Evolutionary conservation across 2,888 invertebrate genomes (phyloP).

Genomic region (Tetropium fuscum): DNA sequence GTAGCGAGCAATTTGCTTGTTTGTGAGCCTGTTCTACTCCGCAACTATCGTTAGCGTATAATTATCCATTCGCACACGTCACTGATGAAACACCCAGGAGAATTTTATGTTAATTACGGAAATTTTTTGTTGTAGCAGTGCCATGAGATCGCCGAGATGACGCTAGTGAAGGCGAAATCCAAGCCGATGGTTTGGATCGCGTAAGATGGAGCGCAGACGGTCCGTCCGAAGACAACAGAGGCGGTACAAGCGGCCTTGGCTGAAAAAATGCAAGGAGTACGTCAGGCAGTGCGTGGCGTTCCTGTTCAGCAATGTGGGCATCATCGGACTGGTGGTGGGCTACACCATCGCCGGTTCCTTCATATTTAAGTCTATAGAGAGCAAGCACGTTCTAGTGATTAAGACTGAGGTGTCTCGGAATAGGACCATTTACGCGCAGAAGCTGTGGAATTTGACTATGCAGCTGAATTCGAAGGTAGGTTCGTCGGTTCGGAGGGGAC

Average conservation of each 20-base stretch:
- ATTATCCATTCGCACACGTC: not conserved
- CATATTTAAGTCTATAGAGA: constrained; percentile 88
- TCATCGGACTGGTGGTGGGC: constrained; percentile 90
- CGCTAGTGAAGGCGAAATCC: constrained; percentile 22
- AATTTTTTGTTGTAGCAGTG: not conserved
- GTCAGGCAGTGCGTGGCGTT: constrained; percentile 89
- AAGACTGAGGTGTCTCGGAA: constrained; percentile 69
- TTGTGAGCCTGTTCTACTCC: too few species aligned
- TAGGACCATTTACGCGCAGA: constrained; percentile 72
- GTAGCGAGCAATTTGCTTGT: too few species aligned
- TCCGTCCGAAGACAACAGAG: constrained; percentile 68
- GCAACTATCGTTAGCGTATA: too few species aligned
- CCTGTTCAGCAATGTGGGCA: constrained; percentile 97
- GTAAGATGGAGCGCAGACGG: constrained; percentile 70
- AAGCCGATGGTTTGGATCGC: constrained; percentile 38
- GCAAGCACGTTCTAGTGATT: constrained; percentile 59
- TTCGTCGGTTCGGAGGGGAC: too few species aligned
- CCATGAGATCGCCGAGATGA: constrained; percentile 27
- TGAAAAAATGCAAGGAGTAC: constrained; percentile 82
- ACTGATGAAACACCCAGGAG: not conserved
- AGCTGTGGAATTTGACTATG: constrained; percentile 84
- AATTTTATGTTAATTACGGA: not conserved
- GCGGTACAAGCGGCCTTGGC: constrained; percentile 72
- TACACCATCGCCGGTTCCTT: constrained; percentile 90
- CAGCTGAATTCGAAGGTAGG: constrained; percentile 64